Base-by-base conservation (phyloP, 2,797 vertebrate species). In the Malurus splendens region DNA sequence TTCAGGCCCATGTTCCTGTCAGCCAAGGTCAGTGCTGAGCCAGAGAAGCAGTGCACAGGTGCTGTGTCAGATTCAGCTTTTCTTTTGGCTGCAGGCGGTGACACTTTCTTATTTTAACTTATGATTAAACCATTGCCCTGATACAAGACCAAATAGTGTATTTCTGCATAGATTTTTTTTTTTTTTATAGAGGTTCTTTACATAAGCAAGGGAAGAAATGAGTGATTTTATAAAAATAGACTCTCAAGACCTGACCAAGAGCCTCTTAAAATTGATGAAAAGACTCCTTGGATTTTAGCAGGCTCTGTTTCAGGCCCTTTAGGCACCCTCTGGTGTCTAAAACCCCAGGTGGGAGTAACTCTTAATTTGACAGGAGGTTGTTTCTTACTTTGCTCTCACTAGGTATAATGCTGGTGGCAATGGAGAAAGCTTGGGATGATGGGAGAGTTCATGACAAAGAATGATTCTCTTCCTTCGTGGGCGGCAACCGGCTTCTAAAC, bases 1-100 rank as follows among this genome's bases (percentile, higher is more conserved):
- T 90, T 73, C 92, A 96, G 93, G 89, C 97, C 93, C 95, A 85
- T 90, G 94, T 90, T 96, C 93, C 95, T 92, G 85, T 83, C 83
- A 96, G 89, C 86, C 59, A 77, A 90, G 93, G 95, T 92, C 92
- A 91, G 12, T 74, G 78, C 94, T 92, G 81, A 50, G 55, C 82
- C 74, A 78, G 84, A 92, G 74, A 57, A 70, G 65, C 57, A 54
- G 55, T 32, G 71, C 87, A 91, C 87, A 90, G 90, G 86, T 94
- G 89, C 75, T 6, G 59, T 75, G 70, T 81, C 68, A 80, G 83
- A 77, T 42, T 82, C 51, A 72, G 51, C 50, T 44, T 60, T 73
- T 77, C 59, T 91, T 91, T 90, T 93, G 89, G 85, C 86, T 91
- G 70, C 54, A 82, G 78, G 64, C 36, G 80, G 70, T 59, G 87